These are phyloP conservation scores for Mesochorus sp. DNA, from an alignment of 2,888 invertebrate genomes.

Conservation along the genomic window DNA sequence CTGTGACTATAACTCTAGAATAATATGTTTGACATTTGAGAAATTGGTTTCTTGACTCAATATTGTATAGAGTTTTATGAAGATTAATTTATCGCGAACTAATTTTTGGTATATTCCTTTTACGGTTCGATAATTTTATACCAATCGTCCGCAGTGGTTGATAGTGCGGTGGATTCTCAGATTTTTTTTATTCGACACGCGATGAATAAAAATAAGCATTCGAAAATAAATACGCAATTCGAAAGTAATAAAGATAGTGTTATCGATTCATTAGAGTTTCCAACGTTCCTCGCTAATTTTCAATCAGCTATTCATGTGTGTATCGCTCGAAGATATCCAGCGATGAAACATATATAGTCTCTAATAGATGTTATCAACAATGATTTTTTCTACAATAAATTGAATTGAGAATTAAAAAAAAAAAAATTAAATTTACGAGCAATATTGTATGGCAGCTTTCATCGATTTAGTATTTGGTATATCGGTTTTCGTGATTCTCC, in stretches of 20 bases:
- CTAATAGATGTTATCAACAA: neutral
- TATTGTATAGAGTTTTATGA: too few relatives aligned
- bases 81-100: slow-evolving; percentile 18
- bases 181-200: neutral
- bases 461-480: slow-evolving; percentile 41
- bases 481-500: slow-evolving; percentile 18
- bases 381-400: neutral
- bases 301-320: slow-evolving; percentile 44
- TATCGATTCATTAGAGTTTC: slow-evolving; percentile 4
- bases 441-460: slow-evolving; percentile 40
- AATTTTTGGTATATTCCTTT: slow-evolving; percentile 18
- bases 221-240: neutral
- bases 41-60: too few relatives aligned
- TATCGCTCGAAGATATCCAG: slow-evolving; percentile 24
- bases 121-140: too few relatives aligned
- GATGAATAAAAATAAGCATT: neutral
- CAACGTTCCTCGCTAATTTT: slow-evolving; percentile 41
- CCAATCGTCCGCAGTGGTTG: too few relatives aligned
- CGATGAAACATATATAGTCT: slow-evolving; percentile 15
- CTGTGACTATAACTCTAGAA: neutral
- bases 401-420: neutral
- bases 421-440: slow-evolving; percentile 23
- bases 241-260: slow-evolving; percentile 4
- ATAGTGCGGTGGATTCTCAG: too few relatives aligned
- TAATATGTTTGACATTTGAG: too few relatives aligned